Base-by-base conservation (phyloP, 92 coral and sea anemone genomes). In the Pocillopora meandrina region DNA sequence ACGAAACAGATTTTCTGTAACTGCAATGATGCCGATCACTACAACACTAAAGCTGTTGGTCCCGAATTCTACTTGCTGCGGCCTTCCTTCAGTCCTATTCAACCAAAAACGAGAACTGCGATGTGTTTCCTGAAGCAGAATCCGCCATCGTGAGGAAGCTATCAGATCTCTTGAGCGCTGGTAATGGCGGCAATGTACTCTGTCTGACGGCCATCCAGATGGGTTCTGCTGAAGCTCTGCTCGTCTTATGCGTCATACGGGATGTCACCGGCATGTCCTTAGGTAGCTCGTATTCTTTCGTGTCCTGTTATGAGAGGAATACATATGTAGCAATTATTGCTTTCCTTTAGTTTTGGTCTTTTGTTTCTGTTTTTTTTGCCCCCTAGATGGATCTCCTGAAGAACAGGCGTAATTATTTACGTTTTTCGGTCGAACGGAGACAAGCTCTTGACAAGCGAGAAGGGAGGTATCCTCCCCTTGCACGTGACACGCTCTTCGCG, bases 201-300 rank as follows among this genome's bases (percentile, higher is more conserved):
- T 92, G 94, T 56, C 89, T 78, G 12, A 87, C 90, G 3, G 91
- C 82, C 61, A 84, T 86, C 87, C 90, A 84, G 85, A 90, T 84
- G 19, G 89, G 82, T 76, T 89, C 97, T 60, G 93, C 92, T 18
- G 94, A 79, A 12, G 85, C 62, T 59, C 84, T 73, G 33, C 83
- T 72, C 34, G 89, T 81, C 78, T 92, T 91, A 86, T 89, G 91
- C 36, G 77, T 66, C 98, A 95, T 91, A 78, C 98, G 97, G 74
- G 91, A 87, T 42, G 95, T 91, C 42, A 91, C 87, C 7, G 97
- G 98, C 79, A 95, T 87, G 87, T 91, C 91, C 68, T 82, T 89
- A 55, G 98, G 98, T 36, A 95, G 84, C 60, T 84, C 86, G 77
- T 86, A 93, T 20, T 93, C 98, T 63, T 84, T 78, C 1, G 98